Base-by-base conservation (phyloP, 2,797 vertebrate genomes). In the Enteromius thamalakanensis region DNA sequence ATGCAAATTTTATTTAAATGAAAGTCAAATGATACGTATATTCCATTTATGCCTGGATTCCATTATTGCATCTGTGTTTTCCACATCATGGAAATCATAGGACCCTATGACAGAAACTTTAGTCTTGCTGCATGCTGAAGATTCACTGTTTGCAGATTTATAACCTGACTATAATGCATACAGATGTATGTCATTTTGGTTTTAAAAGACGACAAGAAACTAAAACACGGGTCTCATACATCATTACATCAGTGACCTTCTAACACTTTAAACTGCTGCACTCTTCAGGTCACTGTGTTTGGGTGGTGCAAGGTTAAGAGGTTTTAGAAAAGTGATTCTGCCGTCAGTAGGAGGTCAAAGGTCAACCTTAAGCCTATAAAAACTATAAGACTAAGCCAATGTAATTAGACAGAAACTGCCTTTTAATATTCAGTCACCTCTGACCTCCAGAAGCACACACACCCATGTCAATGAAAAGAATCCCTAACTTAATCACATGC, bases 331-430 rank as follows among this genome's bases (percentile, higher is more conserved):
- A 87, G 84, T 80, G 86, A 86, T 81, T 87, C 29, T 84, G 10
- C 51, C 84, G 90, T 91, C 87, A 91, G 29, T 37, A 75, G 67
- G 80, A 82, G 86, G 89, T 85, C 90, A 85, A 92, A 93, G 87
- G 89, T 91, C 88, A 90, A 87, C 65, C 85, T 83, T 83, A 64
- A 86, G 84, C 74, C 84, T 89, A 85, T 90, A 92, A 91, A 91
- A 90, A 90, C 89, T 86, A 79, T 87, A 90, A 89, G 87, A 0
- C 79, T 67, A 11, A 91, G 86, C 87, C 87, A 88, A 86, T 88
- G 89, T 85, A 83, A 88, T 82, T 64, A 87, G 89, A 91, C 88
- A 90, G 90, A 87, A 90, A 90, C 90, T 91, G 88, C 86, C 82
- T 90, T 90, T 89, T 87, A 90, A 89, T 83, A 87, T 90, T 79